phyloP scores from a whole-genome alignment of 1,140 invertebrate genomes.

The Araneus ventricosus region DNA sequence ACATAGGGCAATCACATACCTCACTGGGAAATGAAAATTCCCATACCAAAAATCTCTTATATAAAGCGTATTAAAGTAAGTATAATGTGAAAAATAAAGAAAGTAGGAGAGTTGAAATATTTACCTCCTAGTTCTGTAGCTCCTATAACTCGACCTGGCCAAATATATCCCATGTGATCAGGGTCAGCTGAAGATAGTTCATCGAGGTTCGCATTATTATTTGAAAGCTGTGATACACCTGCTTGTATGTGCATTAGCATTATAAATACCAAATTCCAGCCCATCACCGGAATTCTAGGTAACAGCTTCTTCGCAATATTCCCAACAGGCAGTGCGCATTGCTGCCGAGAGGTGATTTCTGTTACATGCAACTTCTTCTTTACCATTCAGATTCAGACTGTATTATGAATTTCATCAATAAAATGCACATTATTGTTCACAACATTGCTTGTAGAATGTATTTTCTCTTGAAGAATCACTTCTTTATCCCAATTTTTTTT shows the following conservation, averaged over 20 bases:
- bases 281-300: constrained; percentile 34
- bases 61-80: too few relatives aligned
- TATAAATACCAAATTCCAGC: background rate
- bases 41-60: too few relatives aligned
- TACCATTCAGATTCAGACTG: constrained; percentile 19
- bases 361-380: background rate
- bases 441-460: background rate
- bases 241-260: background rate
- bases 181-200: background rate
- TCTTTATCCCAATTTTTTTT: background rate
- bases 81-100: background rate
- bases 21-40: too few relatives aligned
- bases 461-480: background rate
- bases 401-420: background rate
- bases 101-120: background rate
- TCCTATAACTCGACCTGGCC: background rate
- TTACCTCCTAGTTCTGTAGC: constrained; percentile 10
- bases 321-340: background rate
- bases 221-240: background rate
- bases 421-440: background rate
- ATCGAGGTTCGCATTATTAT: background rate
- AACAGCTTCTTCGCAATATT: constrained; percentile 45
- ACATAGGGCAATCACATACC: too few relatives aligned
- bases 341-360: background rate
- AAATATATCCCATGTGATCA: background rate